Conservation (phyloP, 2,797 vertebrate species). For the Oreonectes daqikongensis region DNA sequence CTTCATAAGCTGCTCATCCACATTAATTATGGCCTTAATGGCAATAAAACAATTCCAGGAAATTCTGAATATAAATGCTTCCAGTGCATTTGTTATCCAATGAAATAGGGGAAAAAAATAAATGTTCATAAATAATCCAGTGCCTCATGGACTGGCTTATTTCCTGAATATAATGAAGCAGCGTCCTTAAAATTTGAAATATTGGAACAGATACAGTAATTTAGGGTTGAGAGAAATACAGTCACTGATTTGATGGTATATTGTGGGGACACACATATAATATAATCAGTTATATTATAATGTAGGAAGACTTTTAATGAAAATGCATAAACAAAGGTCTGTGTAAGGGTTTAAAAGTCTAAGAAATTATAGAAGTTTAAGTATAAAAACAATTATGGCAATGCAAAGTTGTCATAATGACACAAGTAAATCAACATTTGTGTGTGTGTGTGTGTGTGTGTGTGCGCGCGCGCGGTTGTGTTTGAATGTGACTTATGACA, state of each 20-base stretch:
- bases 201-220: slow-evolving; percentile 24
- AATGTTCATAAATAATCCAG: slow-evolving; percentile 60
- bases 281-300: no score
- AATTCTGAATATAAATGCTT: slow-evolving; percentile 59
- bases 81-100: slow-evolving; percentile 55
- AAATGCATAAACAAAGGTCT: background rate
- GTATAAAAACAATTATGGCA: background rate
- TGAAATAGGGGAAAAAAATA: slow-evolving; percentile 34
- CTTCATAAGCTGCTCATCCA: slow-evolving; percentile 62
- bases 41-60: slow-evolving; percentile 61
- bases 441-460: background rate
- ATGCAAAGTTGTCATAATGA: background rate
- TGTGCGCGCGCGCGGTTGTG: background rate
- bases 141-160: slow-evolving; percentile 35
- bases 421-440: background rate
- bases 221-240: background rate
- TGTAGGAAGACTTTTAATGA: background rate
- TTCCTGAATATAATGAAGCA: slow-evolving; percentile 41
- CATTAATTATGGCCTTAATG: slow-evolving; percentile 67
- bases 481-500: slow-evolving; percentile 14
- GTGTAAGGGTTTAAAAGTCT: no score
- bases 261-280: background rate
- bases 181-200: slow-evolving; percentile 41
- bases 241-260: background rate
- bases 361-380: no score